Percentiles rank a stretch among this genome's conserved stretches.
These are phyloP conservation scores for Eupsilia transversa DNA, from an alignment of 2,888 invertebrate species.

Conservation along the genomic window DNA sequence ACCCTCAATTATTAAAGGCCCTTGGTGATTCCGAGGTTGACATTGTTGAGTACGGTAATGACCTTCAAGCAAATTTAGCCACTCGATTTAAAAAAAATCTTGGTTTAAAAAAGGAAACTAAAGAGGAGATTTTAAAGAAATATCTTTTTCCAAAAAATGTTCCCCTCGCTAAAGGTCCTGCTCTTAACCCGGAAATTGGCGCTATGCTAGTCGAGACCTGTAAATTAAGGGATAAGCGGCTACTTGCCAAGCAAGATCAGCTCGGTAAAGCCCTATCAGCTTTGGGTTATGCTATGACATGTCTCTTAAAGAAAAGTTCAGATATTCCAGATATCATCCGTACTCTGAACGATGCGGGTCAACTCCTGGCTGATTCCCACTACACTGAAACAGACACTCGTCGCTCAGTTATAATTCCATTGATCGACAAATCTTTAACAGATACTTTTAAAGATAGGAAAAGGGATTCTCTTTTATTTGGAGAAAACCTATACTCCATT, in stretches of 20 bases:
- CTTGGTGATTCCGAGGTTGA: neutral
- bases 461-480: too few species aligned
- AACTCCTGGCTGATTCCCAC: neutral
- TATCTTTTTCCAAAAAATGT: too few species aligned
- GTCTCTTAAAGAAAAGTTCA: neutral
- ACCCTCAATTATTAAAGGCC: neutral
- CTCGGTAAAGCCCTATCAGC: neutral
- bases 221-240: neutral
- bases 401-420: neutral
- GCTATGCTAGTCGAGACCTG: neutral
- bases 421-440: neutral
- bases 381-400: neutral
- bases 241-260: neutral
- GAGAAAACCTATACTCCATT: too few species aligned
- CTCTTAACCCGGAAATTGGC: neutral
- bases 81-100: neutral
- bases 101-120: neutral
- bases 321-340: neutral
- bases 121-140: neutral
- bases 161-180: too few species aligned
- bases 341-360: neutral
- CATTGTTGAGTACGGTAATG: neutral
- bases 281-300: neutral
- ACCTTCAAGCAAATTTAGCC: neutral
- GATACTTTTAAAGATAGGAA: neutral